Percentiles rank a stretch among this genome's conserved stretches.
Conservation (phyloP, 2,797 vertebrate species). For the Mustela erminea region DNA sequence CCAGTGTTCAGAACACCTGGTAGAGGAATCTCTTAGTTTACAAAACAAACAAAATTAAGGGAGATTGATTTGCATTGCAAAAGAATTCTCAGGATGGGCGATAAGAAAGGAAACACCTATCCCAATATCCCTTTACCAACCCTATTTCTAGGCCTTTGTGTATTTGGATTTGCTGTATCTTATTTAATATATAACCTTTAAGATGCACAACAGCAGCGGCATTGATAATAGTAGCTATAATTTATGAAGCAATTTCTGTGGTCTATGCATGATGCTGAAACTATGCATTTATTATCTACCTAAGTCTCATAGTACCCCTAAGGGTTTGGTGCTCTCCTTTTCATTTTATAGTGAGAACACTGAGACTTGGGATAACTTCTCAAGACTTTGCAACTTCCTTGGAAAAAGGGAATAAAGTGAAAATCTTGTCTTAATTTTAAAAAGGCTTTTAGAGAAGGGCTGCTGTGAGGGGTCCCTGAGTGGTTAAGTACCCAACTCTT, state of each 20-base stretch:
- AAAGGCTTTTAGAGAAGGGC: neutral
- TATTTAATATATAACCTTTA: neutral
- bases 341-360: neutral
- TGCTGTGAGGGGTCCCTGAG: neutral
- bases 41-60: constrained; percentile 54
- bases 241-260: neutral
- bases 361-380: neutral
- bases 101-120: neutral
- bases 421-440: neutral
- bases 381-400: neutral
- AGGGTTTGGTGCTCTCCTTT: neutral
- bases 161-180: constrained; percentile 3
- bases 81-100: neutral
- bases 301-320: neutral
- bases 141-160: neutral
- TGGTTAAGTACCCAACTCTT: neutral
- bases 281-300: neutral
- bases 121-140: neutral
- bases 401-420: neutral
- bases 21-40: constrained; percentile 32
- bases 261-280: neutral
- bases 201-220: neutral
- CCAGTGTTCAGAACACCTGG: constrained; percentile 52
- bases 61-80: constrained; percentile 23
- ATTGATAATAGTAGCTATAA: neutral